Percentiles rank a stretch among this genome's conserved stretches.
These are phyloP conservation scores for Silvanus unidentatus DNA, from an alignment of 2,888 invertebrate species.

Conservation along the genomic window DNA sequence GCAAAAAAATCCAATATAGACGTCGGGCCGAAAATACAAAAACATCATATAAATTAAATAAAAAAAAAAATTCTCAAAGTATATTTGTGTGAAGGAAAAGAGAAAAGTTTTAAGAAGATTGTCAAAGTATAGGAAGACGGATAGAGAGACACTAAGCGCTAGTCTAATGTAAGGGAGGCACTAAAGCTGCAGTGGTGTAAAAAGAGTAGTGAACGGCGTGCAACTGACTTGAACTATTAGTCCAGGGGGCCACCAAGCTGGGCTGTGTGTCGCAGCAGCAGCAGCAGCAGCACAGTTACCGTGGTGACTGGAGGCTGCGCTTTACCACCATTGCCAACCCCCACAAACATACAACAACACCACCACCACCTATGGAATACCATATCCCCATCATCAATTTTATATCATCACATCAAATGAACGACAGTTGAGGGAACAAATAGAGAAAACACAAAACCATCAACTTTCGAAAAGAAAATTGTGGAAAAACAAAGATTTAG, in stretches of 20 bases:
- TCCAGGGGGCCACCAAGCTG: conserved; percentile 28
- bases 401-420: too few relatives aligned
- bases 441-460: too few relatives aligned
- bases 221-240: conserved; percentile 17
- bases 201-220: conserved; percentile 17
- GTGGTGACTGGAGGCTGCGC: conserved; percentile 35
- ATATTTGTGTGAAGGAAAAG: conserved; percentile 14
- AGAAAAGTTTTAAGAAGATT: not conserved
- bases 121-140: conserved; percentile 18
- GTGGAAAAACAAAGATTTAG: too few relatives aligned
- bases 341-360: conserved; percentile 1
- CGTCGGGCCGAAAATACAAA: not conserved
- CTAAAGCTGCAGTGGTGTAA: conserved; percentile 25
- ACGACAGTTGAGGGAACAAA: too few relatives aligned
- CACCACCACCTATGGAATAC: not conserved
- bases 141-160: conserved; percentile 28
- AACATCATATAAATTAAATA: not conserved
- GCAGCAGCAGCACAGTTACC: conserved; percentile 31
- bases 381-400: too few relatives aligned
- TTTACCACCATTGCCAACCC: not conserved
- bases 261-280: conserved; percentile 20
- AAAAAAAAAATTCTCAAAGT: not conserved
- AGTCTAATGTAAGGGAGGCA: conserved; percentile 27
- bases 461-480: too few relatives aligned
- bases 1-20: too few relatives aligned